Conservation (phyloP, 64 coral and sea anemone species). For the Acropora yongei region DNA sequence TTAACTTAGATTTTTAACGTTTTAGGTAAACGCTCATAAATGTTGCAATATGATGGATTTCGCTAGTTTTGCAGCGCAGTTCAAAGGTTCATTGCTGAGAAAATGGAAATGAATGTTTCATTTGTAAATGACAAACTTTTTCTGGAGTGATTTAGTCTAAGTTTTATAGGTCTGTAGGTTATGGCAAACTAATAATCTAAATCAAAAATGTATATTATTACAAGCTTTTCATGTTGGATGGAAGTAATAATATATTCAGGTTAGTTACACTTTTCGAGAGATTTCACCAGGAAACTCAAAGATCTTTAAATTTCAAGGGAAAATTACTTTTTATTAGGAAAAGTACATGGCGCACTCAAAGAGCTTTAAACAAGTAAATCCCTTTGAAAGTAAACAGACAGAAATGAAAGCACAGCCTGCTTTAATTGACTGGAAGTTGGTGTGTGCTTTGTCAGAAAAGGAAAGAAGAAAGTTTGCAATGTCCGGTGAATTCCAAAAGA, state of each 20-base stretch:
- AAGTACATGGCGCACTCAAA: conserved; percentile 17
- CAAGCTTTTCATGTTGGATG: not conserved
- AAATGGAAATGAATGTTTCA: not conserved
- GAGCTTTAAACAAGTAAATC: conserved; percentile 1
- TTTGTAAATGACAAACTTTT: not conserved
- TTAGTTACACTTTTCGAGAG: not conserved
- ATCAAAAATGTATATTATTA: not conserved
- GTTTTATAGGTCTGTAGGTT: not conserved
- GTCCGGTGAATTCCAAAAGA: conserved; percentile 63
- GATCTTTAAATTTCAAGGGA: not conserved
- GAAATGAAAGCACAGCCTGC: not conserved
- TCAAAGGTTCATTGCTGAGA: not conserved
- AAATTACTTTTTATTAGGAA: conserved; percentile 16
- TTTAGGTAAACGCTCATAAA: not conserved
- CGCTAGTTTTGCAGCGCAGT: not conserved
- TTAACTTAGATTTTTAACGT: not conserved
- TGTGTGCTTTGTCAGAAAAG: conserved; percentile 50
- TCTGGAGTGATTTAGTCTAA: not conserved
- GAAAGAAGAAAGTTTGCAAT: conserved; percentile 40
- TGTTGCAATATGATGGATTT: not conserved
- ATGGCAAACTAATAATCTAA: not conserved
- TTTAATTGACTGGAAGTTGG: conserved; percentile 18
- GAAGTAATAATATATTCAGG: conserved; percentile 3
- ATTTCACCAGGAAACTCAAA: not conserved
- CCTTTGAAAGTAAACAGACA: not conserved